Base-by-base conservation (phyloP, 2,797 vertebrate genomes). In the Helostoma temminkii region DNA sequence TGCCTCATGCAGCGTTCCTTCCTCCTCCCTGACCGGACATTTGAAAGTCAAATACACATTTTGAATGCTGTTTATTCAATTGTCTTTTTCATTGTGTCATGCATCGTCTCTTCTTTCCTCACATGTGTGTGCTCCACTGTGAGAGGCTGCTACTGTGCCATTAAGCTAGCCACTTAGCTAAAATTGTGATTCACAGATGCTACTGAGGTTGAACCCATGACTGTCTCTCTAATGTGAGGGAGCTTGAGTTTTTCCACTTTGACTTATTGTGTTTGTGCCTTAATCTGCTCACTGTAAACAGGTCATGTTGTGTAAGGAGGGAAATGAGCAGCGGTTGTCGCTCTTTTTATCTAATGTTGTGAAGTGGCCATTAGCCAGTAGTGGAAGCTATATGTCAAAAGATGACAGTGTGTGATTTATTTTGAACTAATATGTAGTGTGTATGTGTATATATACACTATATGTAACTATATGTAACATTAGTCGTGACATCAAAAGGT, bases 111-210 rank as follows among this genome's bases (percentile, higher is more conserved):
- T 18, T 30, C 34, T 72, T 46, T 18, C 16, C 12, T 39, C 24
- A 11, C 54, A 37, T 66, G 21, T 41, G 26, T 63, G 45, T 36
- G 18, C 65, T 76, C 54, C 57, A 8, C 58, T 54, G 25, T 49
- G 53, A 58, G 52, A 46, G 48, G 46, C 62, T 25, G 57, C 49
- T 53, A 18, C 69, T 42, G n/a, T n/a, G 55, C 56, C 75, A 75
- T 81, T 82, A 76, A 68, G 37, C 50, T 16, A 52, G 70, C 42
- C 79, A 72, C 77, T 86, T 63, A 37, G 57, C 61, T 77, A n/a
- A 71, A 61, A 71, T 74, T 50, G 49, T 61, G 43, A 63, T 64
- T 57, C 48, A 34, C 5, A 4, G 63, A 55, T 54, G 48, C 26
- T 42, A 6, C 63, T 19, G 39, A 34, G 19, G 37, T 43, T 61